Conservation (phyloP, 2,888 invertebrate species). For the Carabus problematicus region DNA sequence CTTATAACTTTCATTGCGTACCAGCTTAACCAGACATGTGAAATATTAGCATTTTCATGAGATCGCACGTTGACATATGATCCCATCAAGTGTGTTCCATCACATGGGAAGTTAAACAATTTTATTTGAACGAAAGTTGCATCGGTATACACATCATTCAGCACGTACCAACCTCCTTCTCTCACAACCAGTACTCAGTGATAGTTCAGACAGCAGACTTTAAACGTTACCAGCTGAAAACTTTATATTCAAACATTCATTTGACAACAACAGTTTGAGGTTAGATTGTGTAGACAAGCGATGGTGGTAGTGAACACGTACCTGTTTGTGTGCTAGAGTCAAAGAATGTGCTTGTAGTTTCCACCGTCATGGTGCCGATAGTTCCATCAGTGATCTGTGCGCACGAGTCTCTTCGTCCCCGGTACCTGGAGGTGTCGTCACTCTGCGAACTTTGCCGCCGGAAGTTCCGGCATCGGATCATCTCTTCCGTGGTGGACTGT, state of each 20-base stretch:
- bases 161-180: background rate
- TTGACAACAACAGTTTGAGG: too few species aligned
- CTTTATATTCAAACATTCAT: too few species aligned
- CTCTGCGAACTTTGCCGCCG: constrained; percentile 90
- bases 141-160: background rate
- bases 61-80: constrained; percentile 17
- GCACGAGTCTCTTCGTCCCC: constrained; percentile 82
- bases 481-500: constrained; percentile 91
- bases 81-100: constrained; percentile 1
- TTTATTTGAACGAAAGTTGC: constrained; percentile 15
- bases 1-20: background rate
- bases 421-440: constrained; percentile 75
- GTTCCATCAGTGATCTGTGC: constrained; percentile 93
- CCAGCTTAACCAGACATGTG: background rate
- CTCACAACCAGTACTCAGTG: background rate
- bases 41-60: constrained; percentile 27
- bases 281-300: too few species aligned
- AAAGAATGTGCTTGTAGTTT: constrained; percentile 90
- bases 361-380: constrained; percentile 90
- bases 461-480: constrained; percentile 77
- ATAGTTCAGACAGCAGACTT: background rate
- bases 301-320: constrained; percentile 60
- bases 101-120: constrained; percentile 14
- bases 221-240: too few species aligned
- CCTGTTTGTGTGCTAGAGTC: constrained; percentile 94